These are phyloP conservation scores for Sebastes jordani DNA, from an alignment of 2,797 vertebrate species.

Conservation along the genomic window DNA sequence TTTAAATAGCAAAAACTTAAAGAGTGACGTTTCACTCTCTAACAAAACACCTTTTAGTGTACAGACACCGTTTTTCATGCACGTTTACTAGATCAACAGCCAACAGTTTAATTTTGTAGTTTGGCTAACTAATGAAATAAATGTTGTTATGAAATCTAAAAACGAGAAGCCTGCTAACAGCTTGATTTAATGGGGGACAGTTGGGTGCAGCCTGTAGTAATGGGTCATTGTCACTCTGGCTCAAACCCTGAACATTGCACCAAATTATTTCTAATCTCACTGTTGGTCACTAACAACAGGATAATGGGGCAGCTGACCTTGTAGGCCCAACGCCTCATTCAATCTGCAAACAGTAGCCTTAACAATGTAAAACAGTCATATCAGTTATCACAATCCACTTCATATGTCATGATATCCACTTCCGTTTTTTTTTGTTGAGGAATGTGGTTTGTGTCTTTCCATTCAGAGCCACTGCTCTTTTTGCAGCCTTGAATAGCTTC, in stretches of 20 bases:
- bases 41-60: neutral
- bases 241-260: neutral
- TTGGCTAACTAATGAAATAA: neutral
- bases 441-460: conserved; percentile 24
- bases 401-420: neutral
- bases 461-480: conserved; percentile 15
- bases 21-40: neutral
- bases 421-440: neutral
- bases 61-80: neutral
- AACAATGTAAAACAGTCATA: neutral
- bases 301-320: conserved; percentile 20
- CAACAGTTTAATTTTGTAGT: neutral
- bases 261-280: conserved; percentile 19
- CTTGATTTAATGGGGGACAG: conserved; percentile 4
- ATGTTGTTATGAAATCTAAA: neutral
- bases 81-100: neutral
- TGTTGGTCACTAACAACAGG: conserved; percentile 16
- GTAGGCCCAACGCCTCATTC: conserved; percentile 9
- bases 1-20: neutral
- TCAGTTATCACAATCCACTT: conserved; percentile 6
- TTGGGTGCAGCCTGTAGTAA: neutral
- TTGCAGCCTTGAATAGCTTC: conserved; percentile 22
- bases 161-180: neutral
- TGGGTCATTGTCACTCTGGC: conserved; percentile 2
- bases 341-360: neutral